Base-by-base conservation (phyloP, 2,797 vertebrate genomes). In the Melanotaenia parkinsoni region DNA sequence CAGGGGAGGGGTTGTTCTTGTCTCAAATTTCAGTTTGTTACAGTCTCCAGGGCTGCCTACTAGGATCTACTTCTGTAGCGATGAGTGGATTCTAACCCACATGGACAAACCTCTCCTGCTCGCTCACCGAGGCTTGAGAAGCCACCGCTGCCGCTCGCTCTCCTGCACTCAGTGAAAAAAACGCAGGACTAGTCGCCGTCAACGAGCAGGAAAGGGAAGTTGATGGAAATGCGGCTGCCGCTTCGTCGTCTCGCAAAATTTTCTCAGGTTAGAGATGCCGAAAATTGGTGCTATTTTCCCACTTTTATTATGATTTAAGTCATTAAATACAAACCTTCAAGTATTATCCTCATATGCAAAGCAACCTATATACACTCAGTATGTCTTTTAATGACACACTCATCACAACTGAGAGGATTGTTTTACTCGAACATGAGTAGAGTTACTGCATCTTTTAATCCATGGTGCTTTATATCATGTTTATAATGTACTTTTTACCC, bases 231-330 rank as follows among this genome's bases (percentile, higher is more conserved):
- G 79, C 76, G 71, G 88, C 89, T 83, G 83, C 88, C 90, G 86
- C 91, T 82, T 83, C 84, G 84, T 94, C 92, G 89, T 90, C 88
- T 92, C 94, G 93, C 90, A 94, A 91, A 91, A 76, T 76, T 88
- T 96, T 97, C 97, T 98, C 97, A 97, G 97, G 97, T 97, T 95
- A 94, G 95, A 95, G 91, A 96, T 95, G 91, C 91, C 88, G 88
- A 87, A 88, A 91, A 95, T 91, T 96, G 97, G 98, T 99, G 98
- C 98, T 99, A 97, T 92, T 92, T 91, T 81, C 81, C 84, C 60
- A 66, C 67, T 86, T 82, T 79, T 74, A 63, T 73, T 77, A 80
- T 80, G 76, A 88, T 84, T 86, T 84, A 88, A 76, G 40, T 82
- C 81, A 88, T 84, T 88, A 87, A 81, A 89, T 87, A 75, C 77